Conservation (phyloP, 2,888 invertebrate genomes). For the Drosophila subquinaria region DNA sequence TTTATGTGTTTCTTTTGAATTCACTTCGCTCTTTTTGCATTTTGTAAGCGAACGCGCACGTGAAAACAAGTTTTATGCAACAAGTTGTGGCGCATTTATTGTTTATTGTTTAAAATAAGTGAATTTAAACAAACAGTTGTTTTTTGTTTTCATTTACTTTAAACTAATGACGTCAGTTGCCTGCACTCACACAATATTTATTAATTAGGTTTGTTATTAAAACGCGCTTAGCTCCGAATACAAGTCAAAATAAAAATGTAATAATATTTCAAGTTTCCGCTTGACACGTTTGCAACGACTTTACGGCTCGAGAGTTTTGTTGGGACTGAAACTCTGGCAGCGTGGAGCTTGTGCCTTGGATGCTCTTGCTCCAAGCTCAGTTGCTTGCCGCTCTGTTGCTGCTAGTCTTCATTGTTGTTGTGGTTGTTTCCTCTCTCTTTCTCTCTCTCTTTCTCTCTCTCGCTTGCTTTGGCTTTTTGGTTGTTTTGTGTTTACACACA, state of each 20-base stretch:
- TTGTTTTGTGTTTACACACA: constrained; percentile 57
- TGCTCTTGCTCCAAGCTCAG: constrained; percentile 55
- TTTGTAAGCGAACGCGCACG: constrained; percentile 51
- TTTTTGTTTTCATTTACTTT: constrained; percentile 1
- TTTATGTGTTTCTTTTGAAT: constrained; percentile 32
- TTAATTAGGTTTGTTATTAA: constrained; percentile 1
- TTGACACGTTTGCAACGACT: constrained; percentile 62
- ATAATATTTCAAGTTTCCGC: constrained; percentile 46
- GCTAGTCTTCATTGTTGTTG: constrained; percentile 28
- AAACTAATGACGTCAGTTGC: constrained; percentile 8
- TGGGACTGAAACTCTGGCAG: constrained; percentile 56
- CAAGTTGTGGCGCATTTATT: constrained; percentile 42
- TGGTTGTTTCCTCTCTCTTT: constrained; percentile 7
- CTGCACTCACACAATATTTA: constrained; percentile 53
- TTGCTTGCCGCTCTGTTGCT: constrained; percentile 45
- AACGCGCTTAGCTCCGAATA: constrained; percentile 18
- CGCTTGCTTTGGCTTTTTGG: constrained; percentile 26
- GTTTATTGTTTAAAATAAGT: constrained; percentile 15
- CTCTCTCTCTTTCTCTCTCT: constrained; percentile 10
- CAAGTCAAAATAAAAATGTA: neutral
- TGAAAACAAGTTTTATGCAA: constrained; percentile 77
- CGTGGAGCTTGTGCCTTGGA: constrained; percentile 34
- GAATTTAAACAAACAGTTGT: constrained; percentile 1
- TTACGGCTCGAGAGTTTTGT: constrained; percentile 67
- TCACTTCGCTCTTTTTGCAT: constrained; percentile 45